Evolutionary conservation across 2,113 vertebrate species (phyloP).

Genomic region (Ahaetulla prasina): DNA sequence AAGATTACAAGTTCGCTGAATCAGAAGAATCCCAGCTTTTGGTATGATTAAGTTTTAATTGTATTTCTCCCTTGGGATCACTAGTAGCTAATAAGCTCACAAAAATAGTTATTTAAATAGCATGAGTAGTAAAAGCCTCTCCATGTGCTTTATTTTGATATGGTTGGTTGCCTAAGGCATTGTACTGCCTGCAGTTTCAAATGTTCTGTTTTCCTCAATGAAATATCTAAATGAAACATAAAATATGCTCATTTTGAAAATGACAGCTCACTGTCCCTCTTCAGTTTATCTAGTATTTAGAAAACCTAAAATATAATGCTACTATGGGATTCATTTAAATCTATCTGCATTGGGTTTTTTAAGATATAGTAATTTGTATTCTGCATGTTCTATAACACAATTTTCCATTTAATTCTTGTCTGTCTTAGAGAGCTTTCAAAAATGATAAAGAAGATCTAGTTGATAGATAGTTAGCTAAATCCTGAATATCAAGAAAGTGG

Average conservation of each 20-base stretch:
- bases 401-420: conserved; percentile 24
- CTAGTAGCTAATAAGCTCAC: conserved; percentile 74
- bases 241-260: conserved; percentile 48
- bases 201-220: conserved; percentile 61
- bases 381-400: not conserved
- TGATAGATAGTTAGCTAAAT: not conserved
- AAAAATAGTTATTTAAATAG: conserved; percentile 78
- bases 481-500: not conserved
- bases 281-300: not conserved
- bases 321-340: conserved; percentile 1
- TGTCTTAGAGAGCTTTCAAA: not conserved
- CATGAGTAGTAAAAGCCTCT: conserved; percentile 65
- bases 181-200: conserved; percentile 55
- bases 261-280: conserved; percentile 3
- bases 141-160: conserved; percentile 64
- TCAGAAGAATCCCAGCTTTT: conserved; percentile 74
- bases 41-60: conserved; percentile 80
- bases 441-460: not conserved
- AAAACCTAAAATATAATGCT: conserved; percentile 10
- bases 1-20: conserved; percentile 73
- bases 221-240: conserved; percentile 58
- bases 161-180: conserved; percentile 57
- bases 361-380: conserved; percentile 28
- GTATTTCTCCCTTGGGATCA: conserved; percentile 78
- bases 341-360: conserved; percentile 16